Evolutionary conservation across 2,888 invertebrate genomes (phyloP).

Genomic region (Chromoteleia sp.): DNA sequence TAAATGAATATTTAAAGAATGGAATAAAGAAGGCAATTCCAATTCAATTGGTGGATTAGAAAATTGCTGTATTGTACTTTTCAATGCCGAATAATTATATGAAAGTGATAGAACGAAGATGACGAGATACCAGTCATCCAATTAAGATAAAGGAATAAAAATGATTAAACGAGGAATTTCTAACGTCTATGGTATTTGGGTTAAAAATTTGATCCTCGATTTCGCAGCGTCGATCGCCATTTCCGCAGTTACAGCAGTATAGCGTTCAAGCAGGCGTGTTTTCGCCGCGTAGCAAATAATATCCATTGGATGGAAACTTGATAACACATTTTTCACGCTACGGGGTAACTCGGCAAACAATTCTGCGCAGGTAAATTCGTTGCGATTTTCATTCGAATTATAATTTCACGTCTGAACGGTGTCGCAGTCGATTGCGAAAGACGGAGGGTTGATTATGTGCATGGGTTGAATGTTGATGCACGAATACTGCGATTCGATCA

Average conservation of each 20-base stretch:
- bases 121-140: not conserved
- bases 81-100: too few species aligned
- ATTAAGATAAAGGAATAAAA: not conserved
- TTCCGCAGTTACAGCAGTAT: constrained; percentile 22
- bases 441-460: constrained; percentile 24
- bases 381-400: constrained; percentile 51
- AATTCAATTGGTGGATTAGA: too few species aligned
- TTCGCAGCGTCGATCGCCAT: constrained; percentile 7
- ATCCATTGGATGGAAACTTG: constrained; percentile 44
- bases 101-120: too few species aligned
- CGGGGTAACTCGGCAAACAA: constrained; percentile 50
- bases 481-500: constrained; percentile 23
- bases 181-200: not conserved
- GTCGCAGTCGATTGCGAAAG: constrained; percentile 27
- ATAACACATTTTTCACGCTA: constrained; percentile 51
- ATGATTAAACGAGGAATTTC: not conserved
- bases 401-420: constrained; percentile 51
- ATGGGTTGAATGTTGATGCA: constrained; percentile 34
- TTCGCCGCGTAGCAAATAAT: constrained; percentile 4
- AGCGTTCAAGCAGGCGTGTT: constrained; percentile 9
- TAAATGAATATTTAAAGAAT: too few species aligned
- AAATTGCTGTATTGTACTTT: too few species aligned
- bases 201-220: constrained; percentile 21
- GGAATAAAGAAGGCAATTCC: too few species aligned
- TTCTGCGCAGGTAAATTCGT: constrained; percentile 44